Evolutionary conservation across 2,113 vertebrate genomes (phyloP), one percentile per base, ranked within the genome.

Genomic region (Boleophthalmus pectinirostris): DNA sequence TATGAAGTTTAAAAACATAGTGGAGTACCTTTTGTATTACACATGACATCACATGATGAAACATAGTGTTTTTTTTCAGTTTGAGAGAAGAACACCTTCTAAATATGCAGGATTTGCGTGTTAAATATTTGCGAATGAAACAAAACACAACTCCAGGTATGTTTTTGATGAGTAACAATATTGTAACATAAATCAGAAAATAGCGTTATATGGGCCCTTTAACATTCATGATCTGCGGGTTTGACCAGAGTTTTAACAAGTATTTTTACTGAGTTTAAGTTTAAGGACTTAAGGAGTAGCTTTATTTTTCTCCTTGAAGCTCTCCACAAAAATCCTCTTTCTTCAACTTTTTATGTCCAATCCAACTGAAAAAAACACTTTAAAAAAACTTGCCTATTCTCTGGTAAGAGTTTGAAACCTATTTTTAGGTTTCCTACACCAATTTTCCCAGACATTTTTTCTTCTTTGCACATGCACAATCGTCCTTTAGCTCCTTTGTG

Each of bases 401-500:
- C 60, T 82, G 72, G 63, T 83, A 73, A 85, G 73, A 60, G 80
- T 83, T 81, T 72, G 72, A 78, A 72, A 72, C 84, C 75, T 73
- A 74, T 87, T 82, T 80, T 74, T 58, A 82, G 78, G 61, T 81
- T 10, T 72, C 69, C 72, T 29, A 11, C 60, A 75, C 33, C 68
- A 38, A 71, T 69, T 66, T 43, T 66, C 33, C 3, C 64, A 66
- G n/a, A 66, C 71, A 63, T 68, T 82, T 76, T 74, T 73, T 79
- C 74, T 73, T 70, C 70, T 74, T 86, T 69, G 72, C 84, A 86
- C 83, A 76, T 70, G 68, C 72, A 86, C 83, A 86, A 82, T 84
- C 70, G 86, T 87, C 80, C 72, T 82, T 85, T 74, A 51, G 69
- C 79, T 84, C 78, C 82, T 86, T 88, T 67, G 83, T 84, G 79